Base-by-base conservation (phyloP, 2,113 vertebrate species). In the Calcarius ornatus region DNA sequence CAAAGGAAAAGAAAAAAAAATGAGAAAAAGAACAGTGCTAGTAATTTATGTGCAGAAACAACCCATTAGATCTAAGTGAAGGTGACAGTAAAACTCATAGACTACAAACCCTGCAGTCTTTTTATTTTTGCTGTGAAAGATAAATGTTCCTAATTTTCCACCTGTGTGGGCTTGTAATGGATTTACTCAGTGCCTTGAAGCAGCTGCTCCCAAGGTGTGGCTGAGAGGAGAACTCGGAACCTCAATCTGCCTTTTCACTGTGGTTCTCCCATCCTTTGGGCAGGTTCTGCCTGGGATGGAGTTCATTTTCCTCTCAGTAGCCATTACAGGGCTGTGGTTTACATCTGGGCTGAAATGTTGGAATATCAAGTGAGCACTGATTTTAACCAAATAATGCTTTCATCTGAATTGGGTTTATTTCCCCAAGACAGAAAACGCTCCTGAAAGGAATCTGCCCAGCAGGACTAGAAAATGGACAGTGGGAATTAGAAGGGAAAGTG, bases 21-120 rank as follows among this genome's bases (percentile, higher is more conserved):
- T 6, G 4, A 22, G 1, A 16, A 19, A 31, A 54, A 38, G 9
- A 4, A 7, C 8, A 23, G 1, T 15, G 9, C 35, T 31, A 22
- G 19, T 4, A 59, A 80, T 77, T 77, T 71, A 37, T 47, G 12
- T 38, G 78, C 45, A 80, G 57, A 76, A 93, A 75, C 35, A 81
- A 50, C 27, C 47, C 2, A 2, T 38, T 47, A 65, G 6, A 10
- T 30, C 2, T 42, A 71, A 73, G 15, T 70, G 69, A 78, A 75
- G 43, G 22, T 47, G 56, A 43, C 1, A 72, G 20, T 18, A 89
- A 70, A 87, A 45, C 37, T 78, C 38, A 40, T 0, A 88, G 63
- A 59, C 51, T 75, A 75, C 51, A 68, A 63, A 84, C 14, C 25
- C 65, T 35, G 19, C 37, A 56, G 24, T 38, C 38, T 59, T 43